Base-by-base conservation (phyloP, 2,888 invertebrate genomes). In the Slavum lentiscoides region DNA sequence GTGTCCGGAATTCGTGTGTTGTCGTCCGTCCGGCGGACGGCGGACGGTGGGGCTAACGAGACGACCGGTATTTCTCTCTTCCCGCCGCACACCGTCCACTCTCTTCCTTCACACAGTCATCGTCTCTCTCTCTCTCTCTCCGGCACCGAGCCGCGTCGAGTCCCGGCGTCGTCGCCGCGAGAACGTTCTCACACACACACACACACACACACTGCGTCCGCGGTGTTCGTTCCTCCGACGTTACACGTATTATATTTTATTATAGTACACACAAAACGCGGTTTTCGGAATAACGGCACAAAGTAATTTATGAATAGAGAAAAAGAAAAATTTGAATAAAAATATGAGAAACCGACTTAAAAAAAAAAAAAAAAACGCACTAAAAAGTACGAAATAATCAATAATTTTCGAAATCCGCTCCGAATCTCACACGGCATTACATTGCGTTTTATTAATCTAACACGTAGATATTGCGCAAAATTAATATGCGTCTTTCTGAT, bases 11-110 rank as follows among this genome's bases (percentile, higher is more conserved):
- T 80, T 72, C 80, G 62, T 80, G 39, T 30, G 30, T 30, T 30
- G 30, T 30, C 30, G 30, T 30, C 30, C 30, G 30, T 30, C 30
- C 43, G 62, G 59, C 21, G 43, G 3, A 9, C 39, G 49, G 61
- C 39, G 49, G 61, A 30, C 59, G 77, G 77, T 66, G 80, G 80
- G 80, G 72, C 70, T 80, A 80, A 80, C 80, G 72, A 80, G 80
- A 80, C 70, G 80, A 80, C 80, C 80, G 80, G 80, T 80, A 80
- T 80, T 80, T 80, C 64, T 64, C 80, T 66, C 61, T 30, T n/a
- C 58, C 23, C 21, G 61, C 23, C 43, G 9, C 3, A 67, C 66
- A 37, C 19, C 37, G 53, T 74, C 37, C 19, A 19, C 49, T 49
- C 17, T 43, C 11, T 9, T 73, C 39, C 59, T 6, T 49, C 6